Percentiles rank a stretch among this genome's conserved stretches.
phyloP scores from a whole-genome alignment of 2,113 vertebrate genomes.

The Anhinga anhinga region DNA sequence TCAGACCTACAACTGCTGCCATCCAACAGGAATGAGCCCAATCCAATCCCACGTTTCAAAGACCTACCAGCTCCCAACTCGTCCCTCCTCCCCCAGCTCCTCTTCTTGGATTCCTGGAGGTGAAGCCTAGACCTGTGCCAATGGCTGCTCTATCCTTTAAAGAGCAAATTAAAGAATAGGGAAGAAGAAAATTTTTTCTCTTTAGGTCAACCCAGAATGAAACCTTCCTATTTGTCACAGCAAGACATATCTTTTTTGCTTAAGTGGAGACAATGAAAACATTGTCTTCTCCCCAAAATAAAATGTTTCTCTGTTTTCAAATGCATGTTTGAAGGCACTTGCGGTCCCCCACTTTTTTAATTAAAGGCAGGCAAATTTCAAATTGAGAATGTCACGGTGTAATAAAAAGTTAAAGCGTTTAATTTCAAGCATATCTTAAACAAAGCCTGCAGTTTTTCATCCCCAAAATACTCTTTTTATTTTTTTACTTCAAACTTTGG shows the following conservation, averaged over 20 bases:
- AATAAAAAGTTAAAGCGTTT: not conserved
- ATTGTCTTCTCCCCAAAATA: slow-evolving; percentile 2
- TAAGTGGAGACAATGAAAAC: not conserved
- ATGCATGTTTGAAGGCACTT: not conserved
- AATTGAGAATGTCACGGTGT: not conserved
- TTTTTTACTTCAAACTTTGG: not conserved
- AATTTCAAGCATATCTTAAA: slow-evolving; percentile 20
- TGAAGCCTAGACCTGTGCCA: not conserved
- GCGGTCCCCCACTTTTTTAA: not conserved
- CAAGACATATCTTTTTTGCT: not conserved
- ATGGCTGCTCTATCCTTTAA: not conserved
- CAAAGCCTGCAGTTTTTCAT: slow-evolving; percentile 26
- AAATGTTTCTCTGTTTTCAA: not conserved
- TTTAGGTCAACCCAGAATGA: not conserved
- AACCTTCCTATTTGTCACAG: not conserved
- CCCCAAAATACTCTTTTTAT: not conserved
- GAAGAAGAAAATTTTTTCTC: not conserved
- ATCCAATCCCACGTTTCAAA: not conserved
- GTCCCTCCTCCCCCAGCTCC: not conserved
- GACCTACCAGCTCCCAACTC: not conserved
- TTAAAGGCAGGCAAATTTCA: slow-evolving; percentile 45
- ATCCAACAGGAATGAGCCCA: fast-evolving
- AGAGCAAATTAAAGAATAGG: not conserved
- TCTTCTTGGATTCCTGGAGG: not conserved
- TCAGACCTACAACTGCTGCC: not conserved